Percentiles rank a stretch among this genome's conserved stretches.
Evolutionary conservation across 2,888 invertebrate genomes (phyloP).

Genomic region (Glaucopsyche alexis): DNA sequence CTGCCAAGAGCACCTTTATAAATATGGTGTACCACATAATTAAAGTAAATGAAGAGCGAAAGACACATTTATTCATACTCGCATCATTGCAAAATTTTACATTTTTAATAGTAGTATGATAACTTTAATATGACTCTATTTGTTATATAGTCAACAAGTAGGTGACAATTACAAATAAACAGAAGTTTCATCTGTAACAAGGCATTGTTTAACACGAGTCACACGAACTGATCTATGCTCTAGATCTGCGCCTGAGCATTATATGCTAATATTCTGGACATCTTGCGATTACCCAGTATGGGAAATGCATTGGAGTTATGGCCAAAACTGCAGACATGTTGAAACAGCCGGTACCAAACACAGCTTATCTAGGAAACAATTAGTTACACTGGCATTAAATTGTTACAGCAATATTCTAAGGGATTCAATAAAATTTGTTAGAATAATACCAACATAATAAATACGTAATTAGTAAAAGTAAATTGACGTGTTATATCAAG

Average conservation of each 20-base stretch:
- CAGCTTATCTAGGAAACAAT: conserved; percentile 24
- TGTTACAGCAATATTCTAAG: not conserved
- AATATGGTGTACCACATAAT: too few relatives aligned
- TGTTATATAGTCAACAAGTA: too few relatives aligned
- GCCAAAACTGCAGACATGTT: conserved; percentile 30
- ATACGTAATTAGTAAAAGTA: not conserved
- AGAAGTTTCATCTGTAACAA: conserved; percentile 20
- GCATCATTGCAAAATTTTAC: too few relatives aligned
- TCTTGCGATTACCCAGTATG: conserved; percentile 50
- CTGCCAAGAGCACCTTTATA: too few relatives aligned
- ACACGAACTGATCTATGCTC: conserved; percentile 67
- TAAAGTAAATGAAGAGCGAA: too few relatives aligned
- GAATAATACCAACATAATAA: not conserved
- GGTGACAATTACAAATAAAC: conserved; percentile 13
- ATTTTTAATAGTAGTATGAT: too few relatives aligned
- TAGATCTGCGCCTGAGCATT: conserved; percentile 68
- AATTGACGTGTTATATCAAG: not conserved
- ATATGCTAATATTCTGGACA: conserved; percentile 66
- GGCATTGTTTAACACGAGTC: conserved; percentile 40
- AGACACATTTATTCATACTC: too few relatives aligned
- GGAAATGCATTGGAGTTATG: conserved; percentile 40
- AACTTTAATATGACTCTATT: too few relatives aligned
- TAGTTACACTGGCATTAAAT: conserved; percentile 3
- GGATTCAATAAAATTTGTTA: not conserved
- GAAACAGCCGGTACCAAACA: conserved; percentile 27